phyloP scores from a whole-genome alignment of 2,888 invertebrate species.

The Lycaena phlaeas region DNA sequence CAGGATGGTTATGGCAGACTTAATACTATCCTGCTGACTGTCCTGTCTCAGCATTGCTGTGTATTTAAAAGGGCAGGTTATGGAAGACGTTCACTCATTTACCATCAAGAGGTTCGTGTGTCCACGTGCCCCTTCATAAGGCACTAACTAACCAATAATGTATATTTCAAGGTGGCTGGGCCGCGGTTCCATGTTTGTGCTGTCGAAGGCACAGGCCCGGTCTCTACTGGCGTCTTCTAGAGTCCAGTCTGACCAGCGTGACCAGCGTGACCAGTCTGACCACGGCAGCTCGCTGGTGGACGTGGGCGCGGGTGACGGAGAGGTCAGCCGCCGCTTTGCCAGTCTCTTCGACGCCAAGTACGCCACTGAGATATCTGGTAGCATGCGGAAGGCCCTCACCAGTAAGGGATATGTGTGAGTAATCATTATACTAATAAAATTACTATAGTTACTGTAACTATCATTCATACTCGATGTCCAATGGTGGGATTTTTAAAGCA shows the following conservation, averaged over 20 bases:
- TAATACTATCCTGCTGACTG: no score
- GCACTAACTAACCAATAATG: neutral
- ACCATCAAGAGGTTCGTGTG: no score
- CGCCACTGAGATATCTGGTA: conserved; percentile 92
- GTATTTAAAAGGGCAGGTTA: no score
- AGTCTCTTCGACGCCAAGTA: conserved; percentile 81
- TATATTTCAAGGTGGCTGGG: conserved; percentile 79
- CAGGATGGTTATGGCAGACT: no score
- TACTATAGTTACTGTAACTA: no score
- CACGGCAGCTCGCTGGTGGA: conserved; percentile 76
- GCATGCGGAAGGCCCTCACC: conserved; percentile 87
- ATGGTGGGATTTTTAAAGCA: no score
- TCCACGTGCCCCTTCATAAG: no score
- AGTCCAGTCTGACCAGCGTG: conserved; percentile 30
- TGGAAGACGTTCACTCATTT: no score
- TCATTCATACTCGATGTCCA: no score
- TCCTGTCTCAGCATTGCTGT: no score
- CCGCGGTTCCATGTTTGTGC: conserved; percentile 97
- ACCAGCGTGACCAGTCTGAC: neutral
- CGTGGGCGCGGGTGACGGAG: conserved; percentile 96
- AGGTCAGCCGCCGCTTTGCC: conserved; percentile 87
- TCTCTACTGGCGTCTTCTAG: conserved; percentile 63
- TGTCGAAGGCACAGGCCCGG: conserved; percentile 87
- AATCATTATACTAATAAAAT: no score
- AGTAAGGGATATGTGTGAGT: conserved; percentile 84